Percentiles rank a stretch among this genome's conserved stretches.
phyloP scores from a whole-genome alignment of 2,888 invertebrate genomes.

The Pandemis cinnamomeana region DNA sequence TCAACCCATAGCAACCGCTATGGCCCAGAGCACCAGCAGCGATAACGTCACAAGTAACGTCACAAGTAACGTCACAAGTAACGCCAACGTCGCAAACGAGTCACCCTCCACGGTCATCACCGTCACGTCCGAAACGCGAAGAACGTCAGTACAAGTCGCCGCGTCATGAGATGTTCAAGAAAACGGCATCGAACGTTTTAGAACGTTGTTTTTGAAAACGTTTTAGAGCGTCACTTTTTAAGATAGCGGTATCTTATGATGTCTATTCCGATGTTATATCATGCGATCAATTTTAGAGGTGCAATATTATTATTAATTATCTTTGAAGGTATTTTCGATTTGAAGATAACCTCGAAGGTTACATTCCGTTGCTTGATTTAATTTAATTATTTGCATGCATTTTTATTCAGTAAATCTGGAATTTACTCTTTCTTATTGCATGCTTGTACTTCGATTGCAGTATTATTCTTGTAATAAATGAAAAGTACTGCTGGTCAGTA shows the following conservation, averaged over 20 bases:
- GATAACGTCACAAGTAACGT: conserved; percentile 42
- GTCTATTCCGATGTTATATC: neutral
- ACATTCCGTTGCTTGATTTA: neutral
- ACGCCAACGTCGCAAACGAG: conserved; percentile 42
- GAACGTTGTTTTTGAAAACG: conserved; percentile 5
- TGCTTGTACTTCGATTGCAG: conserved; percentile 1
- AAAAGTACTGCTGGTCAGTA: conserved; percentile 35
- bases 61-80: conserved; percentile 44
- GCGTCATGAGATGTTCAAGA: conserved; percentile 37
- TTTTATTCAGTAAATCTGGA: neutral
- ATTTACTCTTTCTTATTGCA: conserved; percentile 3
- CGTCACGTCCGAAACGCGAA: conserved; percentile 53
- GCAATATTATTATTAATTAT: conserved; percentile 21
- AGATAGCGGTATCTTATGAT: conserved; percentile 5
- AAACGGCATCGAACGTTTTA: conserved; percentile 5
- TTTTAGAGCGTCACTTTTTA: neutral
- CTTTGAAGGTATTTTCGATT: neutral
- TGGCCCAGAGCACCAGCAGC: conserved; percentile 56
- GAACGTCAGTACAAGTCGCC: conserved; percentile 55
- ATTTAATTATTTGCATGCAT: neutral
- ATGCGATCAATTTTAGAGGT: conserved; percentile 5
- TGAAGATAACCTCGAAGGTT: neutral
- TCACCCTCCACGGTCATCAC: conserved; percentile 52
- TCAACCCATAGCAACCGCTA: conserved; percentile 68
- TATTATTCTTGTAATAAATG: conserved; percentile 16